Conservation (phyloP, 2,113 vertebrate genomes). For the Ptilonorhynchus violaceus region DNA sequence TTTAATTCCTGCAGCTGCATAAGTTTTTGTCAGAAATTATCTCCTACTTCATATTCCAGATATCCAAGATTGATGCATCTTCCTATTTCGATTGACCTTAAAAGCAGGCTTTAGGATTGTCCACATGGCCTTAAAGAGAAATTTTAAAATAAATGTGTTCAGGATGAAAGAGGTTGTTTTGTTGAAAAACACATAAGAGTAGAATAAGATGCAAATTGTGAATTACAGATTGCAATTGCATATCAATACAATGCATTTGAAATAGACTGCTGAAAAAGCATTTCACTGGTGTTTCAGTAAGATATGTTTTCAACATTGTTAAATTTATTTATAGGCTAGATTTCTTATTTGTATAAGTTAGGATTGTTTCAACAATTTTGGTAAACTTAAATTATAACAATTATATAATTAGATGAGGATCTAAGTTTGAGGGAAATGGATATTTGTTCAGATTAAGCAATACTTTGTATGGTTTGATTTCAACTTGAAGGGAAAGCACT, state of each 20-base stretch:
- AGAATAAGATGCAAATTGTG: neutral
- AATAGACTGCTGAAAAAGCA: neutral
- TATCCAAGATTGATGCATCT: neutral
- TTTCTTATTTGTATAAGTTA: neutral
- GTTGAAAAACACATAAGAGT: neutral
- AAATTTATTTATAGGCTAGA: neutral
- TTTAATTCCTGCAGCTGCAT: neutral
- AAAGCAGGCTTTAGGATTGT: neutral
- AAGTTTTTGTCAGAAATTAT: neutral
- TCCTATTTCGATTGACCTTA: neutral
- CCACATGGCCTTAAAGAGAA: neutral
- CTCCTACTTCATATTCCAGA: neutral
- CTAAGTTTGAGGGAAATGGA: fast-evolving
- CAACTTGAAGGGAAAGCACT: neutral
- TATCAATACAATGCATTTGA: neutral
- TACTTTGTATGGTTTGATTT: neutral
- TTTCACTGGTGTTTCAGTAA: neutral
- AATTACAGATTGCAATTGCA: neutral
- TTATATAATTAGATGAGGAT: neutral
- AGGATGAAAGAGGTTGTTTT: neutral
- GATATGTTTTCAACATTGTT: neutral
- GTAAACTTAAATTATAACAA: neutral
- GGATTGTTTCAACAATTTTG: neutral
- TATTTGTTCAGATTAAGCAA: neutral
- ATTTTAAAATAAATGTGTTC: neutral